These are phyloP conservation scores for Hipparchia semele DNA, from an alignment of 2,888 invertebrate species.

Conservation along the genomic window DNA sequence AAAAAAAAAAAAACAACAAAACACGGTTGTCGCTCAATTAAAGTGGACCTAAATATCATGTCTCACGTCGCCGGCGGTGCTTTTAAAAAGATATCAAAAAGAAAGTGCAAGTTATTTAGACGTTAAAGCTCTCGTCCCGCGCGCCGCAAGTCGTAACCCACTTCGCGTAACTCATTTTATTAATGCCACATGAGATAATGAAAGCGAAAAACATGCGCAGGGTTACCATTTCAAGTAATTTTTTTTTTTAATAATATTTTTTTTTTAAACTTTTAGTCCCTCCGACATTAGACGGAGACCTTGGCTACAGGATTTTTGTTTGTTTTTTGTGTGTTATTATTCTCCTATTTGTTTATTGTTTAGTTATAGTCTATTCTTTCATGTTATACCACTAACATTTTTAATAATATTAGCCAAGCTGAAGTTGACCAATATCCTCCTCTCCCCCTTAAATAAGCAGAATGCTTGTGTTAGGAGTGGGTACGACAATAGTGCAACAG, in stretches of 20 bases:
- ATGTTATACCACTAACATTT: too few relatives aligned
- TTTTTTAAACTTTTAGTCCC: background rate
- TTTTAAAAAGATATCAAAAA: slow-evolving; percentile 39
- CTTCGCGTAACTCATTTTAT: slow-evolving; percentile 48
- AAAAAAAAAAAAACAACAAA: background rate
- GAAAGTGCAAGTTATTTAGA: slow-evolving; percentile 41
- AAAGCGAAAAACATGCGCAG: slow-evolving; percentile 29
- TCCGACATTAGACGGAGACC: too few relatives aligned
- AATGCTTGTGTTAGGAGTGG: too few relatives aligned
- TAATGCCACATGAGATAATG: slow-evolving; percentile 49
- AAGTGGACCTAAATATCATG: slow-evolving; percentile 21
- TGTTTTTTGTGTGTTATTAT: too few relatives aligned
- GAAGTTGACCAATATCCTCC: too few relatives aligned
- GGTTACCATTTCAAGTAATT: slow-evolving; percentile 19
- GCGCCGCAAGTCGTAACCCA: slow-evolving; percentile 25
- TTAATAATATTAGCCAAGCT: too few relatives aligned
- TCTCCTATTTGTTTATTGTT: too few relatives aligned
- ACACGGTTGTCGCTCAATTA: slow-evolving; percentile 14
- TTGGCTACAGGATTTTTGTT: too few relatives aligned
- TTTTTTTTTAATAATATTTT: background rate
- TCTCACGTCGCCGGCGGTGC: slow-evolving; percentile 19
- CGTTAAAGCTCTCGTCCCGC: slow-evolving; percentile 33
- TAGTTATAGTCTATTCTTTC: too few relatives aligned
- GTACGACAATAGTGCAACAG: too few relatives aligned
- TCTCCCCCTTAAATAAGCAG: too few relatives aligned